Conservation (phyloP, 64 coral and sea anemone species). For the Cladopsammia gracilis region DNA sequence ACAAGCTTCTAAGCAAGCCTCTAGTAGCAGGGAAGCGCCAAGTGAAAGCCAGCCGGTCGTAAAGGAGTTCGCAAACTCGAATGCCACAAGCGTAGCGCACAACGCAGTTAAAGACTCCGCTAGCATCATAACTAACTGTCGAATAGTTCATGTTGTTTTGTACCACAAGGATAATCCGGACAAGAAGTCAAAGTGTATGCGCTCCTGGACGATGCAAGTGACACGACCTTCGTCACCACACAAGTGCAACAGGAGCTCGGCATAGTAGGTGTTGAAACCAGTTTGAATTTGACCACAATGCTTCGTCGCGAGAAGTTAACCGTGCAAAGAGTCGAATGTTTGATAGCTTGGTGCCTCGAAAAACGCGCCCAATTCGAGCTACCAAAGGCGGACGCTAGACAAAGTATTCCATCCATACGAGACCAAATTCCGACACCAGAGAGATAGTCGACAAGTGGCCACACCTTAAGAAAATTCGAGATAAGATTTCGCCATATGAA, state of each 20-base stretch:
- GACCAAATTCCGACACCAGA: conserved; percentile 79
- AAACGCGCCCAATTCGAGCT: conserved; percentile 35
- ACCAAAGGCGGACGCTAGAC: conserved; percentile 56
- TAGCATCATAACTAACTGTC: conserved; percentile 25
- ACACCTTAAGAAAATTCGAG: conserved; percentile 61
- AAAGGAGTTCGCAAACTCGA: background rate
- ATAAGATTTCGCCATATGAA: conserved; percentile 55
- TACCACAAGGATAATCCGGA: conserved; percentile 58
- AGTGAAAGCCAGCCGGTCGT: background rate
- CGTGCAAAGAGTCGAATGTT: conserved; percentile 13
- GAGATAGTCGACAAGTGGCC: conserved; percentile 67
- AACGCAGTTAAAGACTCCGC: background rate
- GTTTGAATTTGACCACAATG: conserved; percentile 45
- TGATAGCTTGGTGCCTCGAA: conserved; percentile 19
- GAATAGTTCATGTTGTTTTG: conserved; percentile 52
- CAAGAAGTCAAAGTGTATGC: conserved; percentile 63
- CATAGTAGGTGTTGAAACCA: conserved; percentile 31
- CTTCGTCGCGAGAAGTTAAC: background rate
- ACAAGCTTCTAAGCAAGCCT: background rate
- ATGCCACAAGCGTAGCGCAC: background rate
- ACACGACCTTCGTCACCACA: conserved; percentile 62
- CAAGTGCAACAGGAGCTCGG: conserved; percentile 44
- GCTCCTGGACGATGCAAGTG: conserved; percentile 59
- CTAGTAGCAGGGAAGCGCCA: background rate
- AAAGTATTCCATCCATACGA: conserved; percentile 53